Conservation (phyloP, 2,113 vertebrate species). For the Xiphias gladius region DNA sequence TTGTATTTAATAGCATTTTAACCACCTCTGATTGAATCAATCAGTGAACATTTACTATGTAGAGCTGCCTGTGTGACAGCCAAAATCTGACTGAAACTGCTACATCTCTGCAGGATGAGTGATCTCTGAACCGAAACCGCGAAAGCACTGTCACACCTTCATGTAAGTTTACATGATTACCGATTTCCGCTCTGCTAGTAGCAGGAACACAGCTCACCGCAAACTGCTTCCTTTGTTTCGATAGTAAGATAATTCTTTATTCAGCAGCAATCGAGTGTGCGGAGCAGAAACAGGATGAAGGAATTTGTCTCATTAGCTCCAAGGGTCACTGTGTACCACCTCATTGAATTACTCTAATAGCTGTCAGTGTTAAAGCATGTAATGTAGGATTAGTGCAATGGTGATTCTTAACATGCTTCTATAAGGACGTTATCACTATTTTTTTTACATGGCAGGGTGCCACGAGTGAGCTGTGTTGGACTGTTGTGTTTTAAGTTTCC, state of each 20-base stretch:
- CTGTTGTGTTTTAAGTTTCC: too few relatives aligned
- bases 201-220: constrained; percentile 33
- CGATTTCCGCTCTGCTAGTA: not conserved
- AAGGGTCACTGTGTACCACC: not conserved
- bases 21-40: not conserved
- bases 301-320: constrained; percentile 17
- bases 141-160: constrained; percentile 28
- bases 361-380: constrained; percentile 12
- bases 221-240: constrained; percentile 45
- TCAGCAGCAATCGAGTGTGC: not conserved
- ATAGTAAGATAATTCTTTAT: not conserved
- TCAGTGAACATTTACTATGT: not conserved
- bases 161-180: not conserved
- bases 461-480: too few relatives aligned
- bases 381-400: constrained; percentile 2
- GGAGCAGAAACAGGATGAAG: constrained; percentile 8
- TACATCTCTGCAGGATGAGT: not conserved
- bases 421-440: too few relatives aligned
- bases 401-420: not conserved
- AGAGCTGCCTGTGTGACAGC: too few relatives aligned
- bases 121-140: constrained; percentile 4
- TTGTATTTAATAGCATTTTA: not conserved
- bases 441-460: too few relatives aligned
- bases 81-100: not conserved
- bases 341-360: constrained; percentile 38